phyloP scores from a whole-genome alignment of 2,113 vertebrate species.

The Pitta sordida region DNA sequence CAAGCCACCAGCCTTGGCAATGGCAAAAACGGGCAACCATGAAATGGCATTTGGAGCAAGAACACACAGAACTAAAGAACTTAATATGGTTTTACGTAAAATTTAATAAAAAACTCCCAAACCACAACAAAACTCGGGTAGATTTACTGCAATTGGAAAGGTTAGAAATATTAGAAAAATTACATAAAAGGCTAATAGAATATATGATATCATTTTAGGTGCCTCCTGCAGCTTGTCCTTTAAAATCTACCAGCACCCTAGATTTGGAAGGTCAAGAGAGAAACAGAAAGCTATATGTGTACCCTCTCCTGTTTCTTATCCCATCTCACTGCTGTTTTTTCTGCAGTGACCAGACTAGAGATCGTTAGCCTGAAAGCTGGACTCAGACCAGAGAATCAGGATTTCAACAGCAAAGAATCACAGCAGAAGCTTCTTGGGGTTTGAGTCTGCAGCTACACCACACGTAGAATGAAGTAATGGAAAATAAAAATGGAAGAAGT shows the following conservation, averaged over 20 bases:
- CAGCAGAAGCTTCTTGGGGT: background rate
- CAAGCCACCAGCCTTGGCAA: background rate
- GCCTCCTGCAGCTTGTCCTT: background rate
- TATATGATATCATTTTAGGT: background rate
- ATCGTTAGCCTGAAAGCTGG: background rate
- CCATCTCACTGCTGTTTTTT: background rate
- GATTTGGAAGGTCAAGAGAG: background rate
- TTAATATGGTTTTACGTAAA: accelerated
- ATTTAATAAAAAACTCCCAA: background rate
- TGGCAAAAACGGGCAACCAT: background rate
- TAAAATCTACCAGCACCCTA: background rate
- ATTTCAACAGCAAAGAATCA: background rate
- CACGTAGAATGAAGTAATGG: background rate
- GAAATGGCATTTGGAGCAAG: background rate
- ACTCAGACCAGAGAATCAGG: background rate
- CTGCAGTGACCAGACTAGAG: background rate
- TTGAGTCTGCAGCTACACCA: background rate
- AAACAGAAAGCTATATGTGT: background rate
- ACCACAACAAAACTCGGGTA: background rate
- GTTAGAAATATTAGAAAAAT: background rate
- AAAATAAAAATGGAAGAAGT: background rate
- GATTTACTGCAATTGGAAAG: background rate
- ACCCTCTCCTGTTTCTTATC: background rate
- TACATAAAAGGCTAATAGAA: background rate
- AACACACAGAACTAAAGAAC: background rate